Percentiles rank a stretch among this genome's conserved stretches.
phyloP scores from a whole-genome alignment of 2,888 invertebrate species.

The Gerris lacustris region DNA sequence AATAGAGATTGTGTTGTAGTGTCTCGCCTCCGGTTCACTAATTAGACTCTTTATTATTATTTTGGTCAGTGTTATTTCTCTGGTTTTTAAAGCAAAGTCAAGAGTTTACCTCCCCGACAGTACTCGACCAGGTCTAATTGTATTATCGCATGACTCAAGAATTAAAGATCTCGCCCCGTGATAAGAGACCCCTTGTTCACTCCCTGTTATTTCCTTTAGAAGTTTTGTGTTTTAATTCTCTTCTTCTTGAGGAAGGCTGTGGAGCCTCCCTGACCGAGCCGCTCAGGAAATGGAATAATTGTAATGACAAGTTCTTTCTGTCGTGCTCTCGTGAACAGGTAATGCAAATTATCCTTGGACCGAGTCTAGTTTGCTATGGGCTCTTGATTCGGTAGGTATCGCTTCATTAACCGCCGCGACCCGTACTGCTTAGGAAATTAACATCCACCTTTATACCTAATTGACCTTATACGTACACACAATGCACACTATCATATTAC shows the following conservation, averaged over 20 bases:
- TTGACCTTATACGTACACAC: background rate
- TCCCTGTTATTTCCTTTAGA: background rate
- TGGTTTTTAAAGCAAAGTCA: no score
- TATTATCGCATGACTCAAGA: background rate
- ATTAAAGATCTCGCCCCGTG: background rate
- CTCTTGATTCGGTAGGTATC: background rate
- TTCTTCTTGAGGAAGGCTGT: background rate
- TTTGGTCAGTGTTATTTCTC: no score
- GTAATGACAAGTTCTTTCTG: conserved; percentile 9
- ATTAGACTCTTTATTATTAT: no score
- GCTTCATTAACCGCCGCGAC: background rate
- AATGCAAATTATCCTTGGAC: conserved; percentile 5
- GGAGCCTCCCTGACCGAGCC: no score
- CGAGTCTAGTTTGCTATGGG: no score
- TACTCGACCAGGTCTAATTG: background rate
- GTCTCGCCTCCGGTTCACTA: no score
- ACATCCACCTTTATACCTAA: background rate
- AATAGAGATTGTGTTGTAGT: no score
- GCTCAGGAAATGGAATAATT: conserved; percentile 7
- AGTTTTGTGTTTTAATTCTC: background rate
- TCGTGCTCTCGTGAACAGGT: conserved; percentile 5
- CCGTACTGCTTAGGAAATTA: background rate
- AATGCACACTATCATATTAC: background rate
- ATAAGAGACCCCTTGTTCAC: background rate
- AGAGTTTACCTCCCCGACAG: no score